Evolutionary conservation across 2,797 vertebrate genomes (phyloP).

Genomic region (Cryptoprocta ferox): DNA sequence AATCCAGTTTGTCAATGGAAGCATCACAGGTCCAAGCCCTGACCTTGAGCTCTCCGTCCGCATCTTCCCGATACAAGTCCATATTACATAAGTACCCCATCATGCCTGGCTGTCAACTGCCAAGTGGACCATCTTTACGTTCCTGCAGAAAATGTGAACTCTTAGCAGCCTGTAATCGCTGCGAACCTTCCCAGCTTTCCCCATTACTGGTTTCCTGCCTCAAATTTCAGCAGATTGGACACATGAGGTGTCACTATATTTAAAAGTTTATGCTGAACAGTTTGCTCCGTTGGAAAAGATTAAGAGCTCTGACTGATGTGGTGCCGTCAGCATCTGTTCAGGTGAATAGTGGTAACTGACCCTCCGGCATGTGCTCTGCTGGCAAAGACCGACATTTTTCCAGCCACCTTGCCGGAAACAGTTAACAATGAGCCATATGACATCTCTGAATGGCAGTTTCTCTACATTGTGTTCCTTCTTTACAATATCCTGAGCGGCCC

Average conservation of each 20-base stretch:
- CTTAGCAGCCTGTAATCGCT: background rate
- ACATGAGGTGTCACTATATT: background rate
- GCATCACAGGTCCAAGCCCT: background rate
- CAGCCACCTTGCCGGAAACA: background rate
- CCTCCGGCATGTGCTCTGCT: background rate
- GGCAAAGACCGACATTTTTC: background rate
- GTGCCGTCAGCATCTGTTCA: background rate
- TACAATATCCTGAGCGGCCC: background rate
- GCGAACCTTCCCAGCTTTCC: background rate
- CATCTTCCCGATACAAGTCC: background rate
- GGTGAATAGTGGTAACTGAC: background rate
- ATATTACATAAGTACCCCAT: background rate
- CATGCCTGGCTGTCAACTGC: background rate
- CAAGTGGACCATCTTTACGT: background rate
- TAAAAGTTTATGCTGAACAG: constrained; percentile 40
- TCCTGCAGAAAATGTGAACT: background rate
- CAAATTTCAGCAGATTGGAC: background rate
- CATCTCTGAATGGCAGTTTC: background rate
- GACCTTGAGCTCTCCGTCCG: background rate
- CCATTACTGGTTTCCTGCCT: constrained; percentile 8
- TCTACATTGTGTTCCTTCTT: background rate
- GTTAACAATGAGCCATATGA: background rate
- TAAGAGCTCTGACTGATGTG: background rate
- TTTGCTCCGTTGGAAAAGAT: constrained; percentile 36
- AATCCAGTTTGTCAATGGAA: background rate